These are phyloP conservation scores for Hetaerina titia DNA, from an alignment of 2,888 invertebrate species.

Conservation along the genomic window DNA sequence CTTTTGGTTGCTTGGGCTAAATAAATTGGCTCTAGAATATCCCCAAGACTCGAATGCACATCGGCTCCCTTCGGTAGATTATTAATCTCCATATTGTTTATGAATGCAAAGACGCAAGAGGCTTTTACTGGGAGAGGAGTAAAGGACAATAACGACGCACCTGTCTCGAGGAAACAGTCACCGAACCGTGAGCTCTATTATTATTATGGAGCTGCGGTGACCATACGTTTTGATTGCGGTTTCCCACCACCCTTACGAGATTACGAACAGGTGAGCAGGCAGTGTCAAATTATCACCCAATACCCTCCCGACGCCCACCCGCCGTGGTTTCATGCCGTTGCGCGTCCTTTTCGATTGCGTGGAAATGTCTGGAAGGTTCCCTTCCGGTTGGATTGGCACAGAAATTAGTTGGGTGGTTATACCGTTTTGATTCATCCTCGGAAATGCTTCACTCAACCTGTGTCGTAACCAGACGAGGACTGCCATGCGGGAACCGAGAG, in stretches of 20 bases:
- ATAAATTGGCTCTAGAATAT: too few species aligned
- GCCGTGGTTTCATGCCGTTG: not conserved
- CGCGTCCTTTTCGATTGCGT: too few species aligned
- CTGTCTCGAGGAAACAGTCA: not conserved
- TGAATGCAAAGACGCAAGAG: too few species aligned
- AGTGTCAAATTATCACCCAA: slow-evolving; percentile 3
- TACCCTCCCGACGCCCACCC: not conserved
- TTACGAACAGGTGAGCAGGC: not conserved
- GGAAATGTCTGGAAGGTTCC: not conserved
- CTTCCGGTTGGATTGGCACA: not conserved
- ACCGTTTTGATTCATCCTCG: not conserved
- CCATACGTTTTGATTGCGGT: slow-evolving; percentile 32
- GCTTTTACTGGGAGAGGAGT: too few species aligned
- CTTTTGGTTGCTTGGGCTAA: too few species aligned
- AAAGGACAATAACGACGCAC: not conserved
- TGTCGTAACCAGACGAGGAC: too few species aligned
- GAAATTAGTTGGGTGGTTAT: not conserved
- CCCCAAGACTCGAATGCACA: too few species aligned
- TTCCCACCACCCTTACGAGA: not conserved
- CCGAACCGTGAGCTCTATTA: slow-evolving; percentile 38
- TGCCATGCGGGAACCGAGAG: not conserved
- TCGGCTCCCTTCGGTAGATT: too few species aligned
- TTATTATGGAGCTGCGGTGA: not conserved
- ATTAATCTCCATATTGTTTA: too few species aligned
- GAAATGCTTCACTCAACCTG: too few species aligned